Percentiles rank a stretch among this genome's conserved stretches.
Evolutionary conservation across 2,113 vertebrate genomes (phyloP).

Genomic region (Hippocampus barbouri): DNA sequence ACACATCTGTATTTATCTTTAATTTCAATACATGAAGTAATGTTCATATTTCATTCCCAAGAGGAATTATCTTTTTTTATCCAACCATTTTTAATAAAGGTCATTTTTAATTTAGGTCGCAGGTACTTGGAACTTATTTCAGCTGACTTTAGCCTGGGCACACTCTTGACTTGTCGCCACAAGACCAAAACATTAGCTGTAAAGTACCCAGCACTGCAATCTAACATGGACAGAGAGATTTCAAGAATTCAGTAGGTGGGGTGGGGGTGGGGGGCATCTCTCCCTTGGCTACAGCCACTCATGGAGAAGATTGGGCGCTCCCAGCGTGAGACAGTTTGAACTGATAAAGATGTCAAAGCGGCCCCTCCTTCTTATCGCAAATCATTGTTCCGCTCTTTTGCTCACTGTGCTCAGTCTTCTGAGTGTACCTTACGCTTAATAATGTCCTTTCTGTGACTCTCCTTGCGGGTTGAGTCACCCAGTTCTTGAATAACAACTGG

Average conservation of each 20-base stretch:
- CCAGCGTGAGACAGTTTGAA: conserved; percentile 44
- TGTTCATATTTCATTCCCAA: neutral
- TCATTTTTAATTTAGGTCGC: neutral
- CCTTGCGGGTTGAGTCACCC: conserved; percentile 16
- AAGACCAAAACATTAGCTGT: neutral
- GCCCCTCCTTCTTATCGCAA: conserved; percentile 50
- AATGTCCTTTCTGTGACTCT: conserved; percentile 35
- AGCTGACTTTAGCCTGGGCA: neutral
- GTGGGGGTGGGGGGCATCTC: neutral
- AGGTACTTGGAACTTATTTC: neutral
- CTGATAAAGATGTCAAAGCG: conserved; percentile 64
- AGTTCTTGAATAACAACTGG: conserved; percentile 4
- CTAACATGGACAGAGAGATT: conserved; percentile 25
- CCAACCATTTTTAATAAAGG: neutral
- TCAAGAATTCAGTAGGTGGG: conserved; percentile 27
- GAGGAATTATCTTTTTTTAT: neutral
- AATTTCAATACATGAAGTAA: neutral
- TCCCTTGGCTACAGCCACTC: conserved; percentile 41
- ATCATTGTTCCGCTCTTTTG: conserved; percentile 42
- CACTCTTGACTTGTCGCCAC: neutral
- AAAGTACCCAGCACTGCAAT: neutral
- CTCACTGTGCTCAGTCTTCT: conserved; percentile 30
- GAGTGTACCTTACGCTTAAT: conserved; percentile 43
- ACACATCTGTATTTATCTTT: neutral
- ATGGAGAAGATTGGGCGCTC: conserved; percentile 42